phyloP scores from a whole-genome alignment of 2,888 invertebrate species.

The Balanococcus diminutus region DNA sequence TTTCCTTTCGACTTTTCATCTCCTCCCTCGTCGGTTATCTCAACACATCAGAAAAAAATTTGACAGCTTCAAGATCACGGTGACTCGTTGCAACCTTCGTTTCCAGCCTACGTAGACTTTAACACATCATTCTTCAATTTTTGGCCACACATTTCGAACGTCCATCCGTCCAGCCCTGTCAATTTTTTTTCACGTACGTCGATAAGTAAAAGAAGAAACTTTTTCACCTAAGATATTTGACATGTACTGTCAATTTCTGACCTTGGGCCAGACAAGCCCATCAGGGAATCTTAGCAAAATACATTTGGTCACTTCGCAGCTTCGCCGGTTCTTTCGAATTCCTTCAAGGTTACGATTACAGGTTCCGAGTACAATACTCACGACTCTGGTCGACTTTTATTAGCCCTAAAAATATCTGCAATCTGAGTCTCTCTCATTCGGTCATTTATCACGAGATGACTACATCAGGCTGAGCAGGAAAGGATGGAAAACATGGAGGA shows the following conservation, averaged over 20 bases:
- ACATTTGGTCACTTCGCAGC: background rate
- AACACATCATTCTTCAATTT: background rate
- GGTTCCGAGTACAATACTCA: slow-evolving; percentile 1
- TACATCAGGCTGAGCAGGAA: background rate
- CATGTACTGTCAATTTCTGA: background rate
- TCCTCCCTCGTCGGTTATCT: no score
- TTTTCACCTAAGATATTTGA: background rate
- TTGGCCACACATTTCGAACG: background rate
- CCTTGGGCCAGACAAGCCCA: background rate
- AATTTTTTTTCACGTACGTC: background rate
- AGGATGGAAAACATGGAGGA: background rate
- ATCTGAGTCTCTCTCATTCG: background rate
- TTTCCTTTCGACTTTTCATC: no score
- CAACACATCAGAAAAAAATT: no score
- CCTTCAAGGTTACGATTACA: background rate
- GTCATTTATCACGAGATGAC: slow-evolving; percentile 1
- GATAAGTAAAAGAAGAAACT: background rate
- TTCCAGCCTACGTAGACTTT: background rate
- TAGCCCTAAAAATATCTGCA: background rate
- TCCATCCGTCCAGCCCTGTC: background rate
- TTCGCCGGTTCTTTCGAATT: background rate
- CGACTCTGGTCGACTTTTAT: background rate
- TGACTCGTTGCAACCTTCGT: background rate
- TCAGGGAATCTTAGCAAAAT: background rate
- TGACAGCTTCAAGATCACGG: background rate